Evolutionary conservation across 2,888 invertebrate species (phyloP), one percentile per base, ranked within the genome.

Genomic region (Cheilosia pagana): DNA sequence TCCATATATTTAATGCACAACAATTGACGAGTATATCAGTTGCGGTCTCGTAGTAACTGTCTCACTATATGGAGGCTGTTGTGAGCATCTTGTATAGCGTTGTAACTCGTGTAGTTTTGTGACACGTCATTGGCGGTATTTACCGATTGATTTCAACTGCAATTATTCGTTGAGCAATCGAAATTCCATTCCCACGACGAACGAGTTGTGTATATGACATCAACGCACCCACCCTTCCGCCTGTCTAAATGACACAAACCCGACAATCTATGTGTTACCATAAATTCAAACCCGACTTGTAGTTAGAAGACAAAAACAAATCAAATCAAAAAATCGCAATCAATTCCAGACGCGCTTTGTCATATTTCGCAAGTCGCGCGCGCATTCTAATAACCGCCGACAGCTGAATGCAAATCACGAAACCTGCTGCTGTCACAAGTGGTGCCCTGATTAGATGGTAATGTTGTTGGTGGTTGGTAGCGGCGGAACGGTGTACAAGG

Each of bases 321-420:
- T n/a, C n/a, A 53, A 48, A 65, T 59, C 63, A 48, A 63, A 81
- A 75, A 65, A n/a, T n/a, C 35, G 71, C 71, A 83, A 60, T 70
- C 74, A 59, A 74, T 45, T 72, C 19, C 68, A 74, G 50, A 23
- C 68, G 78, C 70, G 78, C 70, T 62, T 55, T 57, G 41, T 63
- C 59, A 62, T 77, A 68, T 68, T 68, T 72, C 78, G 74, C 62
- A 78, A 78, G 62, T 78, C 41, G 77, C 52, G 53, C 52, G 53
- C 57, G 76, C 83, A 79, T 83, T 83, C 78, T 83, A 78, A 78
- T 83, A 83, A 65, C 68, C 67, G 68, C 63, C 78, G 78, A 74
- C 83, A 78, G 78, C 57, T 83, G 83, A 83, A 78, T 83, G 78
- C 83, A 83, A 83, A 83, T 78, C 78, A 16, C 7, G 68, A 83